Base-by-base conservation (phyloP, 2,113 vertebrate species). In the Procavia capensis region DNA sequence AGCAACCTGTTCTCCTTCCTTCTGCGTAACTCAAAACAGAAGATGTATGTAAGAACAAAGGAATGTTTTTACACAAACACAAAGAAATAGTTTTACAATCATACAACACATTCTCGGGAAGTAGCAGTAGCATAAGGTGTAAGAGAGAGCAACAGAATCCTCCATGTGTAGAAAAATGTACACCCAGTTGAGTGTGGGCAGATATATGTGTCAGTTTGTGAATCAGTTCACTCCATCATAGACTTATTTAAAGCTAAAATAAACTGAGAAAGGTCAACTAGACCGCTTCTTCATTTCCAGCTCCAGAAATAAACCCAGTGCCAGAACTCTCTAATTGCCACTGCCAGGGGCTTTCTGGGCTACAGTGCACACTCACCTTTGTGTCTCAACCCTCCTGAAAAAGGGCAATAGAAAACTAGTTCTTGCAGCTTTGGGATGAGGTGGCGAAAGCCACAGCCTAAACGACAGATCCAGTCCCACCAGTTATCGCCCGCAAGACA, bases 261-360 rank as follows among this genome's bases (percentile, higher is more conserved):
- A 90, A 75, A 19, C 68, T 90, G 94, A 25, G 96, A 68, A 97
- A 96, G 95, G 95, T 97, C 95, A 95, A 84, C 90, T 75, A 94
- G 96, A 91, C 93, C 84, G 96, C 75, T 84, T 91, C 94, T 97
- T 94, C 91, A 93, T 97, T 96, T 97, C 83, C 79, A 85, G 83
- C 47, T 87, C 97, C 97, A 98, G 97, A 98, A 97, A 98, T 97
- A 98, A 66, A 97, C 88, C 89, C 68, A 81, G 11, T 50, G 80
- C 89, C 95, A 97, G 95, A 97, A 97, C 97, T 94, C 86, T 93
- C 84, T 92, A 63, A 45, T 54, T 83, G 59, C 70, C 79, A 72
- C 79, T 61, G 93, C 50, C 43, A 90, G 39, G 25, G 59, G 34
- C 54, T 80, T 57, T 27, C 41, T 43, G 91, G 88, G 70, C 54